These are phyloP conservation scores for Macrochelys suwanniensis DNA, from an alignment of 2,797 vertebrate species.

Conservation along the genomic window DNA sequence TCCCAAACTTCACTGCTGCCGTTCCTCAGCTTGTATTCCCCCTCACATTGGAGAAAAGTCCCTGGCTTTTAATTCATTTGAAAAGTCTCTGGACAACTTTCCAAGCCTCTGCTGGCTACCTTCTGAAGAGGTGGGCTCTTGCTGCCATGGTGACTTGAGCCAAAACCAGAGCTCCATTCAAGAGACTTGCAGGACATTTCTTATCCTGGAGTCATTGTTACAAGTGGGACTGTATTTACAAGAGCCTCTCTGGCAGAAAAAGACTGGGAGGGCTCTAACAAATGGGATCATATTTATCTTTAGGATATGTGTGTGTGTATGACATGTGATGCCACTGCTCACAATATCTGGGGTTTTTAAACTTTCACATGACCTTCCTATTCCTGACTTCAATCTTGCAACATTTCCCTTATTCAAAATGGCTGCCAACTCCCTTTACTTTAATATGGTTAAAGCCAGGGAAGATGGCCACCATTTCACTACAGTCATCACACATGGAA, in stretches of 20 bases:
- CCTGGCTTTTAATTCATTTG: background rate
- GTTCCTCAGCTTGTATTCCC: background rate
- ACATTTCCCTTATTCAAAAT: background rate
- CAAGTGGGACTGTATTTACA: background rate
- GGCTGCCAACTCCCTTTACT: background rate
- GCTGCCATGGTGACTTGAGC: background rate
- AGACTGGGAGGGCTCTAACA: conserved; percentile 15
- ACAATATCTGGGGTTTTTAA: background rate
- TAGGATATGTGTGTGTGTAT: background rate
- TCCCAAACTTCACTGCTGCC: background rate
- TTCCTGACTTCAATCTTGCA: background rate
- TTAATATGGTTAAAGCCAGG: background rate
- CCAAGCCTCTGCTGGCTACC: background rate
- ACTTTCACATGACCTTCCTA: conserved; percentile 14
- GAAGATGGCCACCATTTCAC: background rate
- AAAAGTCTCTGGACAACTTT: background rate
- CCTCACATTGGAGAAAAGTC: background rate
- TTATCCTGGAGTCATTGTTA: background rate
- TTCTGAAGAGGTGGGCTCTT: background rate
- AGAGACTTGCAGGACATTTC: background rate
- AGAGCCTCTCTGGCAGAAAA: background rate
- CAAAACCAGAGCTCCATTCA: background rate
- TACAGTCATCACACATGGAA: background rate
- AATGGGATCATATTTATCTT: conserved; percentile 24
- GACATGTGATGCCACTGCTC: background rate